Percentiles rank a stretch among this genome's conserved stretches.
These are phyloP conservation scores for Melanerpes formicivorus DNA, from an alignment of 2,113 vertebrate genomes.

Conservation along the genomic window DNA sequence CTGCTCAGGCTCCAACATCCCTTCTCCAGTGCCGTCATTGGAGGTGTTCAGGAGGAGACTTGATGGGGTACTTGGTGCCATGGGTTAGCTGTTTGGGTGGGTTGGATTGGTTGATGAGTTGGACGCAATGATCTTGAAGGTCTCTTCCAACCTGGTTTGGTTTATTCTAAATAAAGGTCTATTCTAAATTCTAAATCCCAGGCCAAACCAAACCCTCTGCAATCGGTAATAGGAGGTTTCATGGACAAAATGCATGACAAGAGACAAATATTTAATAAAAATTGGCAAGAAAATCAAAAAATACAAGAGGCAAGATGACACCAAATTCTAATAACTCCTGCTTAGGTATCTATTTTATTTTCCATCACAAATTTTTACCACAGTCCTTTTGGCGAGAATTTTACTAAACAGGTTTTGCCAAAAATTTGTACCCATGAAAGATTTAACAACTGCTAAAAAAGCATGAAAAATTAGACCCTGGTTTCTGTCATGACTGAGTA, in stretches of 20 bases:
- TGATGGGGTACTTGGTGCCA: no score
- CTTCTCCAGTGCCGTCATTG: background rate
- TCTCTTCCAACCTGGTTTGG: no score
- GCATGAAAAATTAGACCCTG: conserved; percentile 8
- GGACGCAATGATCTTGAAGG: no score
- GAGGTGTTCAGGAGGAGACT: no score
- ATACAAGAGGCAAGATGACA: background rate
- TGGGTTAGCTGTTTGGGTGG: no score
- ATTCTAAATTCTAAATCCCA: background rate
- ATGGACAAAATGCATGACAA: background rate
- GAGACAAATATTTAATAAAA: background rate
- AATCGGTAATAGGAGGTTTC: background rate
- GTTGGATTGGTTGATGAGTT: no score
- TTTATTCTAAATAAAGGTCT: no score
- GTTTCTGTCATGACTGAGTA: conserved; percentile 18
- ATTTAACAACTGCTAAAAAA: conserved; percentile 31
- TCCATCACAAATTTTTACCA: conserved; percentile 25
- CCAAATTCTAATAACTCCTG: background rate
- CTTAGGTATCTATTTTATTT: background rate
- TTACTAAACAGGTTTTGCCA: conserved; percentile 8
- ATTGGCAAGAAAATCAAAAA: background rate
- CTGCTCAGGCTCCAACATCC: background rate
- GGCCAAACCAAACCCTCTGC: background rate
- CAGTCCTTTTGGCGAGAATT: conserved; percentile 28
- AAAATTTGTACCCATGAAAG: conserved; percentile 25